Evolutionary conservation across 2,113 vertebrate genomes (phyloP).

Genomic region (Nothoprocta pentlandii): DNA sequence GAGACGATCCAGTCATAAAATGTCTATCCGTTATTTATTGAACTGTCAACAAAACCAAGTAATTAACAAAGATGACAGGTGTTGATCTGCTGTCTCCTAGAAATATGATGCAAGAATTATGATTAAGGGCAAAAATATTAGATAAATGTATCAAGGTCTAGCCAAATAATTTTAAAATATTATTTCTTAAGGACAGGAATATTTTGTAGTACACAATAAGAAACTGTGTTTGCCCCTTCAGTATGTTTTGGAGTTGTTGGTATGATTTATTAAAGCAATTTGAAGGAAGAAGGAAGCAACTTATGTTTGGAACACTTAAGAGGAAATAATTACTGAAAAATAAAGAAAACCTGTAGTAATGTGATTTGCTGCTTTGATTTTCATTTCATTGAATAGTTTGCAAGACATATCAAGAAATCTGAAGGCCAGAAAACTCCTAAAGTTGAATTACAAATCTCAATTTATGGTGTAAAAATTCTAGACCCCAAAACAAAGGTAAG

Average conservation of each 20-base stretch:
- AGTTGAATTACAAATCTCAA: conserved; percentile 97
- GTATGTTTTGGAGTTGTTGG: background rate
- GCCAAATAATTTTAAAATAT: background rate
- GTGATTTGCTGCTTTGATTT: background rate
- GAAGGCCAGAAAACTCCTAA: conserved; percentile 97
- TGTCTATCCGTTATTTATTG: background rate
- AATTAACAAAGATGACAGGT: background rate
- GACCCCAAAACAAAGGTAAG: conserved; percentile 96
- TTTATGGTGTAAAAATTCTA: conserved; percentile 97
- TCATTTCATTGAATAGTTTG: conserved; percentile 84
- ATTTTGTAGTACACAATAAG: background rate
- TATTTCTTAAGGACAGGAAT: background rate
- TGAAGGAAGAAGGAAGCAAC: background rate
- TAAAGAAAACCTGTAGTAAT: background rate
- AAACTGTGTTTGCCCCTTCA: background rate
- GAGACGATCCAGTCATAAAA: background rate
- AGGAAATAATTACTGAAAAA: background rate
- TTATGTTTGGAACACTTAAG: background rate
- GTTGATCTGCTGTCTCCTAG: background rate
- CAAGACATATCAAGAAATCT: conserved; percentile 98
- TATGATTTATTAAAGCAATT: background rate
- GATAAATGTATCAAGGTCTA: background rate
- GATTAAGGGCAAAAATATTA: background rate
- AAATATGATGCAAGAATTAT: background rate
- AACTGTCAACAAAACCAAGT: background rate